phyloP scores from a whole-genome alignment of 1,140 invertebrate species.

The Wasmannia auropunctata region DNA sequence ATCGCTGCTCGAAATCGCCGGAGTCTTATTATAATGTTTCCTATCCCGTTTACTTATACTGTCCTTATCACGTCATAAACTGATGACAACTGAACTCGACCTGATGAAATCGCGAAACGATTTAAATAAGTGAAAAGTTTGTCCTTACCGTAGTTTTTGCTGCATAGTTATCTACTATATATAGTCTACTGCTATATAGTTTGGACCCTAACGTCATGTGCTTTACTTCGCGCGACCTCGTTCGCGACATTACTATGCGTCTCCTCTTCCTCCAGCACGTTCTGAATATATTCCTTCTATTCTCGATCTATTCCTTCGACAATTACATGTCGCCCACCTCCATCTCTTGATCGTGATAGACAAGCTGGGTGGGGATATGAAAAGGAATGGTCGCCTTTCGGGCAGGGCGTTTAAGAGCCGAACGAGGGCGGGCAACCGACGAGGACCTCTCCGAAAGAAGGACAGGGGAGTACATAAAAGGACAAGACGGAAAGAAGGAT shows the following conservation, averaged over 20 bases:
- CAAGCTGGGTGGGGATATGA: constrained; percentile 8
- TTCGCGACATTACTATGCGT: not conserved
- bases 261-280: not conserved
- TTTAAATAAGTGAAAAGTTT: constrained; percentile 14
- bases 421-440: constrained; percentile 44
- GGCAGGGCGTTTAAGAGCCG: constrained; percentile 55
- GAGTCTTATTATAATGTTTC: not conserved
- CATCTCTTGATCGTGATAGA: constrained; percentile 22
- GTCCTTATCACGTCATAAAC: not conserved
- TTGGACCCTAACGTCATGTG: not conserved
- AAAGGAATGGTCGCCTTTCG: constrained; percentile 60
- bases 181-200: too few relatives aligned
- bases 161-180: too few relatives aligned
- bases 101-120: constrained; percentile 4
- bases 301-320: constrained; percentile 15
- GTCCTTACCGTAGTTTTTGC: not conserved
- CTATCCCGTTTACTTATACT: constrained; percentile 25
- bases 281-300: constrained; percentile 13
- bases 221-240: too few relatives aligned
- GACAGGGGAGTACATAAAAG: constrained; percentile 20
- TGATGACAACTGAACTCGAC: too few relatives aligned
- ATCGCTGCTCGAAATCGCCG: not conserved
- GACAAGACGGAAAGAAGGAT: constrained; percentile 39
- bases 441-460: constrained; percentile 32
- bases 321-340: constrained; percentile 34